Evolutionary conservation across 2,888 invertebrate genomes (phyloP), one percentile per base, ranked within the genome.

Genomic region (Xanthostigma xanthostigma): DNA sequence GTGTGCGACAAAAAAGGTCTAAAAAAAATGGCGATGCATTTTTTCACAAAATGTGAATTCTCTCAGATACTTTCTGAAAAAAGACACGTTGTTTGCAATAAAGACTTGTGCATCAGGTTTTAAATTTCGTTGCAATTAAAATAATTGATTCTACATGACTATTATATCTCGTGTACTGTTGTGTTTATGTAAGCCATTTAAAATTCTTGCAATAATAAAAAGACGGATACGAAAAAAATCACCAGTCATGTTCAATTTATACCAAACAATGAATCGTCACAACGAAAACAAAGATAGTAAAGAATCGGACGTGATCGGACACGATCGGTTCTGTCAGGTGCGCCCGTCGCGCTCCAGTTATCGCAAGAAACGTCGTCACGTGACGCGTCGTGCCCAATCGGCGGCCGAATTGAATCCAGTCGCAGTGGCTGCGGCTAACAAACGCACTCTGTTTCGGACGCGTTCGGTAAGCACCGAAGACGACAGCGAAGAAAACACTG

Each of bases 281-380:
- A 73, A 69, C 27, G 71, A 69, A 5, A 68, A 62, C 58, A 77
- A 69, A 56, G 74, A 71, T 33, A 68, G 62, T 54, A 75, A 67
- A 53, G 73, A 69, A 54, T 64, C 72, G 0, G 78, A 79, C 58
- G 79, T 82, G 2, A 88, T 85, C 8, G 88, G 87, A 0, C 88
- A 88, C 58, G 88, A 88, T 59, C 72, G 85, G 56, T 88, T 86
- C 62, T 86, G 83, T 58, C 82, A 83, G 60, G 79, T 81, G 50
- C 68, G 83, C 1, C 72, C 77, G 2, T 64, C 69, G 12, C 67
- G 72, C 58, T 67, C 70, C 61, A 68, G 61, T 35, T 59, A 59
- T 37, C 44, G 56, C 46, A 57, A 71, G 64, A 75, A 75, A 62
- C 72, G 70, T 41, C 71, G 70, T 36, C 74, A 74, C 12, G 73